Evolutionary conservation across 2,113 vertebrate species (phyloP), one percentile per base, ranked within the genome.

Genomic region (Channa maculata): DNA sequence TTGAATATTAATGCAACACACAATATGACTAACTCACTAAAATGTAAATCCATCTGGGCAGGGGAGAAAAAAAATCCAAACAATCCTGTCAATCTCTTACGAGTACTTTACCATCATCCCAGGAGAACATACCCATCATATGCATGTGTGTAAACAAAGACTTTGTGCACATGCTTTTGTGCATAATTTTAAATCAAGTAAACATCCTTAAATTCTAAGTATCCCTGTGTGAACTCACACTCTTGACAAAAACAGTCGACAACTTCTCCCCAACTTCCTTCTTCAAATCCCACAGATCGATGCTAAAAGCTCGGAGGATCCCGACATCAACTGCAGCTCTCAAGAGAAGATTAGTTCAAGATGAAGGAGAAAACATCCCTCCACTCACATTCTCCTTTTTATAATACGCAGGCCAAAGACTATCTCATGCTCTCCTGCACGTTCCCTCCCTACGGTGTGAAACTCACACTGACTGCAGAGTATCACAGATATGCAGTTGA

Each of bases 331-430:
- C 86, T 41, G 80, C 70, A 14, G 79, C 77, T 90, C 91, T 89
- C 85, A 34, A 38, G 88, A 92, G 88, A 60, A 89, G 90, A 92
- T 91, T 86, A 93, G 85, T 52, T 77, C 62, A 55, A 87, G 89
- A 91, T 85, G 84, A 90, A 88, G 88, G 73, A 44, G 71, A 67
- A 79, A 80, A 71, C 65, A 58, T 74, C 66, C 71, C 87, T 79
- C 62, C 79, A 41, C 59, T 81, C 75, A 46, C 58, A 57, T 62
- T 74, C 71, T 84, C 70, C 68, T 78, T 77, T 24, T 77, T 71
- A 24, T 67, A 75, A 76, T 12, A 62, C 44, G 34, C 80, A 53
- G 81, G 78, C 81, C 87, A 62, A 67, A 86, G 67, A 79, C 83
- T 60, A 71, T 78, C 76, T 65, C 50, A 39, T 74, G 64, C 62